phyloP scores from a whole-genome alignment of 2,888 invertebrate genomes.

The Eupelmus urozonus region DNA sequence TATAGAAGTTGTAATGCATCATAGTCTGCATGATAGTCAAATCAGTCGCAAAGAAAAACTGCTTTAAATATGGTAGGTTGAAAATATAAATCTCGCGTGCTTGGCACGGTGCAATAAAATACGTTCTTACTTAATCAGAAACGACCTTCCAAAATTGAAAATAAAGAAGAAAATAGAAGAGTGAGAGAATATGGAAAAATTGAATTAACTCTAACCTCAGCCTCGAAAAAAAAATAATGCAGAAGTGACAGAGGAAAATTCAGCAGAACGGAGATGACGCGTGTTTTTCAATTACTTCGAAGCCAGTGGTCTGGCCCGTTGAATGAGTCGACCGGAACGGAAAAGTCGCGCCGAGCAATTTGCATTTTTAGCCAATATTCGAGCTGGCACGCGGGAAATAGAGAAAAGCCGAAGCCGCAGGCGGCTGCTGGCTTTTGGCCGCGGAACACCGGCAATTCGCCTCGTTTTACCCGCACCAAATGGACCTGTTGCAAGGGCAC shows the following conservation, averaged over 20 bases:
- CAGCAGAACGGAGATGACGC: slow-evolving; percentile 60
- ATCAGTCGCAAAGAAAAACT: too few species aligned
- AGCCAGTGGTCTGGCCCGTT: too few species aligned
- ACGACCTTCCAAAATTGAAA: background rate
- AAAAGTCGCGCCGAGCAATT: slow-evolving; percentile 65
- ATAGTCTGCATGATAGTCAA: too few species aligned
- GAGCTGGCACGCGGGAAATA: slow-evolving; percentile 39
- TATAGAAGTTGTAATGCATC: too few species aligned
- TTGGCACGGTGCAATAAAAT: too few species aligned
- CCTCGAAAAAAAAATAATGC: background rate
- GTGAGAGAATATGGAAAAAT: too few species aligned
- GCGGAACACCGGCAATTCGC: slow-evolving; percentile 62
- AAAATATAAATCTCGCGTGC: too few species aligned
- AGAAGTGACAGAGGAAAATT: slow-evolving; percentile 32
- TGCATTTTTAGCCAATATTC: slow-evolving; percentile 74
- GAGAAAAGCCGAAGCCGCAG: slow-evolving; percentile 20
- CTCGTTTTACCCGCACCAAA: slow-evolving; percentile 63
- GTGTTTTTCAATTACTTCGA: slow-evolving; percentile 71
- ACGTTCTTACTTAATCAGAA: too few species aligned
- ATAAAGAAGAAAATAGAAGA: too few species aligned
- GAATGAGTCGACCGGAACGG: slow-evolving; percentile 42
- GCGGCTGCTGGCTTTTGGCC: slow-evolving; percentile 61
- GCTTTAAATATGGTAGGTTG: too few species aligned
- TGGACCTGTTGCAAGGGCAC: slow-evolving; percentile 69
- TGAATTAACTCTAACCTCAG: slow-evolving; percentile 35